A percentile compares a stretch with the other conserved stretches of the same genome.
These are phyloP conservation scores for Lamellibrachia luymesi DNA, from an alignment of 1,140 invertebrate genomes.

Conservation along the genomic window DNA sequence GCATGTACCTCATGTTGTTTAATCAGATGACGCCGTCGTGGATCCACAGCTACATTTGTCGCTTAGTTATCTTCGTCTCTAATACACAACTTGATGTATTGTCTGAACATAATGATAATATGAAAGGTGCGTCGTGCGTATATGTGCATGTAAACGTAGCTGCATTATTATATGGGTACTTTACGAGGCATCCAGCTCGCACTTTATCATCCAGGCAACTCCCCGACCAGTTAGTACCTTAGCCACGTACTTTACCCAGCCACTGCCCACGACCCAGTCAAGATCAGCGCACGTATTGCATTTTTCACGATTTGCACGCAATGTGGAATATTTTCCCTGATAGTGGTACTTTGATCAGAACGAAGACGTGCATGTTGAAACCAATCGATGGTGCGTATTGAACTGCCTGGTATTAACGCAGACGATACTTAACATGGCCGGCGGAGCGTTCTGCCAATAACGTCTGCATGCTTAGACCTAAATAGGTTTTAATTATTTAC, in stretches of 20 bases:
- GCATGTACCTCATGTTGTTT: not conserved
- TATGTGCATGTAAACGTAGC: not conserved
- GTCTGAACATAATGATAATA: not conserved
- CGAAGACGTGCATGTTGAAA: not conserved
- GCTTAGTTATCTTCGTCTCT: no score
- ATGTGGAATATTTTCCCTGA: not conserved
- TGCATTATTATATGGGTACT: not conserved
- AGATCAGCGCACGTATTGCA: not conserved
- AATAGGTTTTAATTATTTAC: not conserved
- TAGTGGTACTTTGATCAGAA: not conserved
- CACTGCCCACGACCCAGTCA: not conserved
- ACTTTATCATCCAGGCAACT: not conserved
- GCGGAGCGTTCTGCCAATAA: not conserved
- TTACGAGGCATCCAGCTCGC: not conserved
- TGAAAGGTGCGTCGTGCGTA: not conserved
- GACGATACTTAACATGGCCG: not conserved
- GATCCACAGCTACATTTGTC: not conserved
- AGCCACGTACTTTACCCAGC: not conserved
- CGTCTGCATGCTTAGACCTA: not conserved
- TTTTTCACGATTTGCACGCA: not conserved
- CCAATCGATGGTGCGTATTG: not conserved
- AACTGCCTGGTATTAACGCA: not conserved
- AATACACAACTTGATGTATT: not conserved
- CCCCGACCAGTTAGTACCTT: not conserved
- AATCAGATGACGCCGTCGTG: not conserved